These are phyloP conservation scores for Diadema setosum DNA, from an alignment of 35 echinoderm and acorn worm genomes.

Conservation along the genomic window DNA sequence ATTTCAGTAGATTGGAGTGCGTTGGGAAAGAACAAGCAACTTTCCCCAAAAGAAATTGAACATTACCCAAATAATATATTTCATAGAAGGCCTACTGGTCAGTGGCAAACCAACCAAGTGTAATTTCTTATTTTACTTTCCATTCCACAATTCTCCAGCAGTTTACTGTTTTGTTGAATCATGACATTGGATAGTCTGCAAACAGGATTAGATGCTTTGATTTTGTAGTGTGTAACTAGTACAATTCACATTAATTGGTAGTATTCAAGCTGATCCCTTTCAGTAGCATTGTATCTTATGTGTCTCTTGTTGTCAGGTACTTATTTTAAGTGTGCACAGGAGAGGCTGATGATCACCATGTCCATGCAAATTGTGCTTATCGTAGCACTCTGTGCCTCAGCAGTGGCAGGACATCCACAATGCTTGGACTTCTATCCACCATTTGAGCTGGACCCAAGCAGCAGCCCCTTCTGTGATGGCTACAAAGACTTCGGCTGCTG, in stretches of 20 bases:
- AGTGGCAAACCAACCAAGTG: too few species aligned
- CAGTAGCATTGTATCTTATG: neutral
- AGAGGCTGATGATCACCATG: neutral
- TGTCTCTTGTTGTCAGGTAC: neutral
- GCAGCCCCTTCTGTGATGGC: conserved; percentile 49
- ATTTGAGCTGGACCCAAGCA: conserved; percentile 27
- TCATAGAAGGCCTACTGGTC: too few species aligned
- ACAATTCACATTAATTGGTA: neutral
- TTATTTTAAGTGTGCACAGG: neutral
- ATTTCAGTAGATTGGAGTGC: too few species aligned
- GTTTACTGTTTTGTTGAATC: neutral
- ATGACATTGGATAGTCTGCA: neutral
- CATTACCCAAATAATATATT: too few species aligned
- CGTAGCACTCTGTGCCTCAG: neutral
- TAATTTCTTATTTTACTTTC: too few species aligned
- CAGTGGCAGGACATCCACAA: conserved; percentile 59
- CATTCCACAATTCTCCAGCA: too few species aligned
- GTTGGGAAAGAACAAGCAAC: too few species aligned
- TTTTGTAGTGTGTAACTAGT: neutral
- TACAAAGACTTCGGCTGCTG: conserved; percentile 86
- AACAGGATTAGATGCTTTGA: neutral
- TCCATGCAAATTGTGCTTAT: neutral
- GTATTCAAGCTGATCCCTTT: too few species aligned
- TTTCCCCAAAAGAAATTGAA: too few species aligned
- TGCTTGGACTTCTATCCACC: conserved; percentile 85